Percentiles rank a stretch among this genome's conserved stretches.
phyloP scores from a whole-genome alignment of 2,113 vertebrate genomes.

The Actenoides hombroni region DNA sequence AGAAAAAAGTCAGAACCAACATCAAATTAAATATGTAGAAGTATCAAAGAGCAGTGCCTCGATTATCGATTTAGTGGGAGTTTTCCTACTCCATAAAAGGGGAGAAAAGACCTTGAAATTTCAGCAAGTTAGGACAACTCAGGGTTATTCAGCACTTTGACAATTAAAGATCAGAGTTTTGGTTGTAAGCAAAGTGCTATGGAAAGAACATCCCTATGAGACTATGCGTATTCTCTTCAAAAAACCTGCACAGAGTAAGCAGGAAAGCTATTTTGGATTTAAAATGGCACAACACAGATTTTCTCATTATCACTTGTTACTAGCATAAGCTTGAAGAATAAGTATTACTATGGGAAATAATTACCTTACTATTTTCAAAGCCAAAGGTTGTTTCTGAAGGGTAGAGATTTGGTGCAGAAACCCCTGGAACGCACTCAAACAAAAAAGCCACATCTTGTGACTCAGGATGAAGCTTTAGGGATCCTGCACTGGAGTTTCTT shows the following conservation, averaged over 20 bases:
- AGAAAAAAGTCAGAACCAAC: background rate
- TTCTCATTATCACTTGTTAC: background rate
- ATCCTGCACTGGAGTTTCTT: background rate
- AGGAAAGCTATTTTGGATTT: background rate
- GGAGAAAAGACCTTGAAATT: background rate
- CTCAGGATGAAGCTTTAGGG: background rate
- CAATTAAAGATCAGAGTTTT: background rate
- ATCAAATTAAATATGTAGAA: conserved; percentile 15
- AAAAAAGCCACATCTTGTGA: background rate
- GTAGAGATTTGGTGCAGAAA: background rate
- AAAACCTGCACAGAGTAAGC: background rate
- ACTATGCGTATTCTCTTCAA: background rate
- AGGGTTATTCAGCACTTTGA: background rate
- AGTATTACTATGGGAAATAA: background rate
- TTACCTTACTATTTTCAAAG: background rate
- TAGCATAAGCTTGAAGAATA: background rate
- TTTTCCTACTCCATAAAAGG: background rate
- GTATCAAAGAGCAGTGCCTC: background rate
- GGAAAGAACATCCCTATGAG: background rate
- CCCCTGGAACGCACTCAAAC: background rate
- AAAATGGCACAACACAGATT: background rate
- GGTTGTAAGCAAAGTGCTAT: background rate
- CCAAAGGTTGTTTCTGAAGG: background rate
- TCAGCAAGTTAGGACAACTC: background rate
- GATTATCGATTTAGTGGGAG: background rate